Base-by-base conservation (phyloP, 2,113 vertebrate genomes). In the Gallinago undulata region DNA sequence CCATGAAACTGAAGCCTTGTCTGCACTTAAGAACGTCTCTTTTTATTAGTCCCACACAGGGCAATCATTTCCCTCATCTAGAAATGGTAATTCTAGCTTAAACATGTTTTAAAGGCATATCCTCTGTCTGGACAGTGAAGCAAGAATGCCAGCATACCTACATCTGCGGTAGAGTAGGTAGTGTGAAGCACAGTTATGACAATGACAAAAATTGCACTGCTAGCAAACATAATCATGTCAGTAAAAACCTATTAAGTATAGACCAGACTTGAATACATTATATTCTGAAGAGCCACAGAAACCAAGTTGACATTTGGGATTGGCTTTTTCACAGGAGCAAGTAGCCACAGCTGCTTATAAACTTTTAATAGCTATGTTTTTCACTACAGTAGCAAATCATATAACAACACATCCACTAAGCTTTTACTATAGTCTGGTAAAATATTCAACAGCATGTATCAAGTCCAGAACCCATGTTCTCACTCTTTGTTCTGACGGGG, bases 321-420 rank as follows among this genome's bases (percentile, higher is more conserved):
- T 94, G 73, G 12, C 35, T 79, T 84, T 92, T 94, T 87, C 10
- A 25, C 22, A 89, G 35, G 7, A 67, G 28, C 57, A 85, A 90
- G 39, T 62, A 93, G 66, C 48, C 81, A 69, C 57, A 93, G 35
- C 33, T 79, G 84, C 57, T 85, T 79, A 66, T 69, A 41, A 94
- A 94, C 48, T 79, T 84, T 84, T 82, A 85, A 82, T 39, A 70
- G 80, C 22, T 86, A 22, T 68, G 75, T 60, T 96, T 93, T 82
- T 89, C n/a, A 73, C 56, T 84, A n/a, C 62, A 47, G 74, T 57
- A 85, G 78, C 30, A 91, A 85, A 91, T 69, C 12, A 73, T 48
- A 8, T 8, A 87, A 78, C 30, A 94, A 82, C 5, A 43, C 31
- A 87, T 19, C 33, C 93, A 87, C 82, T 66, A 69, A 63, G 69